Percentiles rank a stretch among this genome's conserved stretches.
phyloP scores from a whole-genome alignment of 30 jellyfish, hydroid and myxozoan species.

The Clytia hemisphaerica region DNA sequence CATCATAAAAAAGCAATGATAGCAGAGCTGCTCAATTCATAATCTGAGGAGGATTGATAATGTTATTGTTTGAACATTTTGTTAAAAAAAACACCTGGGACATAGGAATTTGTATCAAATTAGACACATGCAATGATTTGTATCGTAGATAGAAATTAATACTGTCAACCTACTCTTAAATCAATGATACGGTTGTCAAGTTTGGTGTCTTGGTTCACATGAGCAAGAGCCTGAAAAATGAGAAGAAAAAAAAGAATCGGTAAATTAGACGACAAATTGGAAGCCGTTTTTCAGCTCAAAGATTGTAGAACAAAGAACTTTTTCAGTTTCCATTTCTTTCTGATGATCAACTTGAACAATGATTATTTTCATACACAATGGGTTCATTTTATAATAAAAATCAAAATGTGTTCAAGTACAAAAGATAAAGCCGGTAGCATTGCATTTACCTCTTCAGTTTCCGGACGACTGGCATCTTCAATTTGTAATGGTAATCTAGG shows the following conservation, averaged over 20 bases:
- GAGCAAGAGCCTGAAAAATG: conserved; percentile 86
- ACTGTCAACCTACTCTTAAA: conserved; percentile 53
- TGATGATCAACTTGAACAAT: too few species aligned
- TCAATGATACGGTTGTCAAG: conserved; percentile 94
- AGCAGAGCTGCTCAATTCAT: too few species aligned
- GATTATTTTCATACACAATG: background rate
- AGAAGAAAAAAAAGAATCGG: background rate
- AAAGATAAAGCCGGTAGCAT: background rate
- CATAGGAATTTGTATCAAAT: too few species aligned
- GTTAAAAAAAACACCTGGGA: too few species aligned
- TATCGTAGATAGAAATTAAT: background rate
- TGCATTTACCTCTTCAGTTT: conserved; percentile 62
- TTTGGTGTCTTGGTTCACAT: conserved; percentile 97
- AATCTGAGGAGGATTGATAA: too few species aligned
- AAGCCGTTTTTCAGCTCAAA: too few species aligned
- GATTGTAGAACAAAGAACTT: too few species aligned
- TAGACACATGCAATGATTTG: too few species aligned
- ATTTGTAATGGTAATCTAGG: conserved; percentile 92
- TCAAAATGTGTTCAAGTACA: too few species aligned
- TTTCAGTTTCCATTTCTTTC: too few species aligned
- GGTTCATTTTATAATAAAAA: background rate
- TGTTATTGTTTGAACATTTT: too few species aligned
- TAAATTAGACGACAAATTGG: background rate
- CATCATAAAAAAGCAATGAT: too few species aligned
- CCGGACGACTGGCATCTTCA: conserved; percentile 98